A percentile compares a stretch with the other conserved stretches of the same genome.
Conservation (phyloP, 1,140 invertebrate genomes). For the Amphibalanus amphitrite region DNA sequence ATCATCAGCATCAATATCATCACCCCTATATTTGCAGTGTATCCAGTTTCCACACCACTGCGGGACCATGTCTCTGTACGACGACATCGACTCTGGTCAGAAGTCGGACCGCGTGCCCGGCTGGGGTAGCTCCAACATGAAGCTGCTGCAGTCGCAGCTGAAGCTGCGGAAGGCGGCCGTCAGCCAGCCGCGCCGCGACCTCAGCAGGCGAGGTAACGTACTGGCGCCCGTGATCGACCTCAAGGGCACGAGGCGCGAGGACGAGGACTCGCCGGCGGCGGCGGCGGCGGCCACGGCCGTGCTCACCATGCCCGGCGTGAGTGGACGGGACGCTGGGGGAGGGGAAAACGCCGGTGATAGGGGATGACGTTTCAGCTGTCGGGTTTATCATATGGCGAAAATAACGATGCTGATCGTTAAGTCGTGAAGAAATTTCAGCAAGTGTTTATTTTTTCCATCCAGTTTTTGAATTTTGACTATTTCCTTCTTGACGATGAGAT, state of each 20-base stretch:
- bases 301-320: neutral
- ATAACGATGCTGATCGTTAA: too few relatives aligned
- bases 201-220: neutral
- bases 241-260: conserved; percentile 53
- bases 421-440: too few relatives aligned
- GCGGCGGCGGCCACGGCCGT: neutral
- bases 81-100: conserved; percentile 57
- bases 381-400: too few relatives aligned
- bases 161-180: conserved; percentile 77
- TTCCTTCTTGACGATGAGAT: too few relatives aligned
- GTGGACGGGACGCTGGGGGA: too few relatives aligned
- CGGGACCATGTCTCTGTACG: conserved; percentile 36
- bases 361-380: too few relatives aligned
- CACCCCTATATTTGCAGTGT: too few relatives aligned
- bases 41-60: too few relatives aligned
- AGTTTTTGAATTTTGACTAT: too few relatives aligned
- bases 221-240: conserved; percentile 71
- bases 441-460: too few relatives aligned
- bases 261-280: conserved; percentile 28
- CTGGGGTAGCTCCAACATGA: conserved; percentile 77
- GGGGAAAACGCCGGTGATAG: too few relatives aligned
- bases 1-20: too few relatives aligned
- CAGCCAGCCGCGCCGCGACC: conserved; percentile 38
- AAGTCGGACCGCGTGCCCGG: conserved; percentile 55
- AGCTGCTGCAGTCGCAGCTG: conserved; percentile 76